Conservation (phyloP, 2,797 vertebrate species). For the Xenopus petersii region DNA sequence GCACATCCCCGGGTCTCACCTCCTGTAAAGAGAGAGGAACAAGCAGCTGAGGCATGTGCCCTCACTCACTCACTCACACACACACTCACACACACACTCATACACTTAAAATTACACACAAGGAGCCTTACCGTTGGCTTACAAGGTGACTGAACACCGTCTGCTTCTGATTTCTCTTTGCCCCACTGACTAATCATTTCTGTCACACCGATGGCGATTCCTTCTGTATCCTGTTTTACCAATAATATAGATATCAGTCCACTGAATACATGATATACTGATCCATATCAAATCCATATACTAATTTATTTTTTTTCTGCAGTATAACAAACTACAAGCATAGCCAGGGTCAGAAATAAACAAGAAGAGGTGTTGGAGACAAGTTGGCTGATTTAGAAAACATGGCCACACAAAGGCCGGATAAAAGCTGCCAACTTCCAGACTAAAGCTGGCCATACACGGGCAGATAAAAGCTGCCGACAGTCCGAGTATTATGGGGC, state of each 20-base stretch:
- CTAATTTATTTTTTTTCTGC: too few relatives aligned
- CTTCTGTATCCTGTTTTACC: conserved; percentile 65
- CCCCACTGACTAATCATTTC: conserved; percentile 75
- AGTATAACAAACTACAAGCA: too few relatives aligned
- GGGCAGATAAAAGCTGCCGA: too few relatives aligned
- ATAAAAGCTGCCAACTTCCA: too few relatives aligned
- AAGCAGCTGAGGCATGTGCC: neutral
- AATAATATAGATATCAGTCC: neutral
- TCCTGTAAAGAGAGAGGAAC: conserved; percentile 66
- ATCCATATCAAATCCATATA: too few relatives aligned
- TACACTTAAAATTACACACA: neutral
- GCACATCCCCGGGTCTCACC: conserved; percentile 83
- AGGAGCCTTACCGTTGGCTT: conserved; percentile 62
- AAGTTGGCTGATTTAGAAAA: too few relatives aligned
- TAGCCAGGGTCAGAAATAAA: too few relatives aligned
- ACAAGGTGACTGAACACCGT: conserved; percentile 55
- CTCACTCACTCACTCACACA: neutral
- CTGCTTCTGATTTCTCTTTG: conserved; percentile 62
- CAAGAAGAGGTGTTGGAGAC: too few relatives aligned
- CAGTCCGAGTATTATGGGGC: too few relatives aligned
- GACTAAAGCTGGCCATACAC: too few relatives aligned
- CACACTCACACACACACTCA: neutral
- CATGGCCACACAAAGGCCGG: too few relatives aligned
- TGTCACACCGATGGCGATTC: conserved; percentile 67
- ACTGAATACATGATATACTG: too few relatives aligned